Evolutionary conservation across 1,140 invertebrate species (phyloP), one percentile per base, ranked within the genome.

Genomic region (Macrosteles quadrilineatus): DNA sequence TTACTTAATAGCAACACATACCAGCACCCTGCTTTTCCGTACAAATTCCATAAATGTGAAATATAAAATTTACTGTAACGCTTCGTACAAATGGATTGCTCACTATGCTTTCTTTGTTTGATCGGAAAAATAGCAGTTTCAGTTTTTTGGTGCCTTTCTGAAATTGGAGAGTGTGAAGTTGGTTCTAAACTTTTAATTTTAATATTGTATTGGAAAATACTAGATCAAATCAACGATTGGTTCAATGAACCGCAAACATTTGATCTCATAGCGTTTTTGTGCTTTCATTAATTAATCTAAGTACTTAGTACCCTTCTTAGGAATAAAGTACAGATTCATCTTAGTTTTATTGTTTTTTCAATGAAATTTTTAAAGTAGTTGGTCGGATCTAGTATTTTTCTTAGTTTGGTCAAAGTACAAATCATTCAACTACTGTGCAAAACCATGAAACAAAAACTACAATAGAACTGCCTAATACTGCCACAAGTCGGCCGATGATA

Each of bases 11-110:
- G n/a, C n/a, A n/a, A n/a, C n/a, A n/a, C n/a, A 50, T 21, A 50
- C 21, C 47, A 50, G 47, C 47, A 50, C n/a, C 21, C 47, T 50
- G 47, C 6, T 21, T 50, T 21, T 50, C n/a, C 47, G 47, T 50
- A 50, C 47, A 50, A 50, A 50, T 21, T 19, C 6, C 4, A 17
- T 9, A 50, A 50, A 19, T 3, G 6, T 50, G n/a, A 3, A 50
- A 50, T 4, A 50, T 19, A 50, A 50, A 6, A 50, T 19, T 50
- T 50, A 50, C 47, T 50, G 47, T 59, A 59, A 59, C 55, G 55
- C 55, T 59, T 59, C 55, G 55, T 59, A 59, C 55, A 59, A 59
- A 59, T 59, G 25, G 23, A 59, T 59, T 59, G 55, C 55, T 59
- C 55, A 59, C 55, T 59, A 12, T 59, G 55, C 55, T 59, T 59